Evolutionary conservation across 2,888 invertebrate genomes (phyloP), one percentile per base, ranked within the genome.

Genomic region (Resseliella maxima): DNA sequence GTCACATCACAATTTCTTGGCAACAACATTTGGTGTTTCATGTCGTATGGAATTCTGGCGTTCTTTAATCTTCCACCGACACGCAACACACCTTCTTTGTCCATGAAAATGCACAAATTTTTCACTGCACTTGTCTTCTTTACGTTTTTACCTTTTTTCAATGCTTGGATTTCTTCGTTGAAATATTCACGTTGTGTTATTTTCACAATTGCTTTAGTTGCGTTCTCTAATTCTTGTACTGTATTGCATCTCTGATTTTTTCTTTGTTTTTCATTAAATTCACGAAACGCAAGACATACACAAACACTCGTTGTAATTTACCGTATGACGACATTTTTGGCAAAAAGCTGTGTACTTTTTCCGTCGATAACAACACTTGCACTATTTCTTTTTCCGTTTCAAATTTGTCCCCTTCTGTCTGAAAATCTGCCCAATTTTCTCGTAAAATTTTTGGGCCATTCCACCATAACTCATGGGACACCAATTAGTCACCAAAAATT

Each of bases 41-140:
- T 2, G n/a, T 86, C n/a, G 21, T 15, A 86, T 18, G 36, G 27
- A 8, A 86, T 12, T 1, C 21, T 18, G 72, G 72, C n/a, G n/a
- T 38, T 38, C 18, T 45, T 27, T 15, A 86, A 15, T 38, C 86
- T 38, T 6, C 86, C 86, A 31, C 86, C 86, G 0, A 86, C 86
- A 3, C 86, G 36, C 3, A 86, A 18, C 0, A 86, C 10, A 2
- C 72, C 72, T 10, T 64, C 10, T 27, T 27, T 3, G 31, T 86
- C 86, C 21, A 86, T 1, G 54, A 86, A 86, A 12, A 54, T 38
- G 31, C n/a, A 6, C 24, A 72, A 45, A 1, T 6, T 0, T 1
- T 12, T 12, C 15, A 86, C n/a, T 24, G 50, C 31, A 18, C 86
- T 86, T 31, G 18, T 31, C 27, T 85, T 41, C 8, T 86, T 41